Conservation (phyloP, 2,888 invertebrate genomes). For the Epicampocera succincta region DNA sequence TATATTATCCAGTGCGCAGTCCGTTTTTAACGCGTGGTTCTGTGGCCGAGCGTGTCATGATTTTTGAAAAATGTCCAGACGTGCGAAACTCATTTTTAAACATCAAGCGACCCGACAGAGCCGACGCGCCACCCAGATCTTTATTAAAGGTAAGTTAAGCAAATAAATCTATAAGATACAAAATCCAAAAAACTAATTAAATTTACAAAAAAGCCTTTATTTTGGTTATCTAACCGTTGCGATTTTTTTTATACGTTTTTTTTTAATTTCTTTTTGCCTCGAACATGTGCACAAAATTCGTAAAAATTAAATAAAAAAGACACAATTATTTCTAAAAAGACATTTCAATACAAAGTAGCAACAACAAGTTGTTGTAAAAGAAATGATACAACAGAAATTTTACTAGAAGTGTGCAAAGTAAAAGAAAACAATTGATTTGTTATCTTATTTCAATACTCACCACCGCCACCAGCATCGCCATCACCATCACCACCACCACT, state of each 20-base stretch:
- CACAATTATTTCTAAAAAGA: constrained; percentile 37
- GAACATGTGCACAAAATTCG: constrained; percentile 44
- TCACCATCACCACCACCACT: constrained; percentile 54
- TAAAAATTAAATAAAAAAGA: constrained; percentile 18
- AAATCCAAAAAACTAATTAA: constrained; percentile 18
- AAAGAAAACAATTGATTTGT: constrained; percentile 47
- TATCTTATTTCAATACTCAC: constrained; percentile 45
- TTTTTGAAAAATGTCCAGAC: constrained; percentile 94
- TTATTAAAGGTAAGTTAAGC: constrained; percentile 76
- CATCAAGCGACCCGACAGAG: constrained; percentile 81
- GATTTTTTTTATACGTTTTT: constrained; percentile 26
- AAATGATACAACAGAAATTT: constrained; percentile 37
- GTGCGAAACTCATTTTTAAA: constrained; percentile 83
- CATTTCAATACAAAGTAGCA: constrained; percentile 33
- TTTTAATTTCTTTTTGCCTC: constrained; percentile 18
- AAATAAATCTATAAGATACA: not conserved
- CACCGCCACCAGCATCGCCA: constrained; percentile 34
- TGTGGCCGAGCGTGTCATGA: constrained; percentile 93
- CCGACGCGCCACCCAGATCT: constrained; percentile 76
- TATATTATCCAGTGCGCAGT: constrained; percentile 83
- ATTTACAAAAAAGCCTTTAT: constrained; percentile 5
- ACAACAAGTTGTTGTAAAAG: constrained; percentile 67
- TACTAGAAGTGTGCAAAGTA: constrained; percentile 47
- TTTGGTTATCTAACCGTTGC: constrained; percentile 61
- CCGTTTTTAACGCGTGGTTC: constrained; percentile 87